Base-by-base conservation (phyloP, 2,797 vertebrate genomes). In the Eptatretus atami region DNA sequence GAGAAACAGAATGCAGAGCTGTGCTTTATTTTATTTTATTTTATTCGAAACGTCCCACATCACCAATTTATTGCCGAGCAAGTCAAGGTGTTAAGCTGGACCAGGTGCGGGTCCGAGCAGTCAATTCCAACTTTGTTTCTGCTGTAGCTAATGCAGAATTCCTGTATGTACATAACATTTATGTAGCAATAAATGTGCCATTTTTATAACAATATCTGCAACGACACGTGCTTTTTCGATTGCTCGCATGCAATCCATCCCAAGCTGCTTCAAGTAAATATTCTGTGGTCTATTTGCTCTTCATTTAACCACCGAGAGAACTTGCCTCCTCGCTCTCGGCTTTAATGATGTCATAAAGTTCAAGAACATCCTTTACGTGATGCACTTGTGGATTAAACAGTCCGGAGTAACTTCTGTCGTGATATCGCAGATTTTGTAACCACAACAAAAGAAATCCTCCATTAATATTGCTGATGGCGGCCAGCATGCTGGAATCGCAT, bases 151-250 rank as follows among this genome's bases (percentile, higher is more conserved):
- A 82, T 92, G 85, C 82, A 86, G 86, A 80, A 81, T 81, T 77
- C 76, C 76, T 76, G 83, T 98, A 86, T 98, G 63, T 64, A 95
- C 86, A 95, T 96, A 96, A 93, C 90, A 98, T 95, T 96, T 98
- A 96, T 98, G 86, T 94, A 88, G 84, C 86, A 96, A 98, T 98
- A 98, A 98, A 98, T 93, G 90, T 98, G 88, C 88, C 88, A 96
- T 94, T 80, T 84, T 93, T 98, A 86, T 92, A 61, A 61, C 57
- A 61, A 61, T 61, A 61, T n/a, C n/a, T 61, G 15, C 31, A 44
- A 44, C 31, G 31, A 44, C 31, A 44, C 31, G 31, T 44, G 31
- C 31, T 44, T 44, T 44, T 44, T 44, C 31, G 31, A 44, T 44
- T 44, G 31, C 31, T 44, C 31, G 31, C 31, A 44, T 44, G 31